These are phyloP conservation scores for Gallinago undulata DNA, from an alignment of 2,113 vertebrate species.

Conservation along the genomic window DNA sequence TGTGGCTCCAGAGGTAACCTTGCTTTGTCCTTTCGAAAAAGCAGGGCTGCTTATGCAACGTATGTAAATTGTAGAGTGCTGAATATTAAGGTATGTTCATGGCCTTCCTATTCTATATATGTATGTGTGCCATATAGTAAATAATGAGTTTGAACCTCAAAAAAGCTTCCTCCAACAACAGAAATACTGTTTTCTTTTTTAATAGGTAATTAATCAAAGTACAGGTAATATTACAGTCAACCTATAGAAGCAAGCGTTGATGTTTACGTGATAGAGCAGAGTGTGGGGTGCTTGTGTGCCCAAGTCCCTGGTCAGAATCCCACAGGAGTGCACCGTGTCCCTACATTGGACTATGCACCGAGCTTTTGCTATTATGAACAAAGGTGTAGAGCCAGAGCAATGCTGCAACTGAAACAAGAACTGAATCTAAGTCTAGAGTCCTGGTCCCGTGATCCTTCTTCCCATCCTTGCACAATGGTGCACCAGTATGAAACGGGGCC, in stretches of 20 bases:
- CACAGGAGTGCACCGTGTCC: accelerated
- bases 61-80: not conserved
- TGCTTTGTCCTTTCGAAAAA: not conserved
- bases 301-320: accelerated
- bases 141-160: not conserved
- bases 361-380: not conserved
- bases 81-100: not conserved
- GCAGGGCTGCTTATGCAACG: accelerated
- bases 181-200: not conserved
- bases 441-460: not conserved
- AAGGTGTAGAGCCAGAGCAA: not conserved
- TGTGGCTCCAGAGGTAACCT: not conserved
- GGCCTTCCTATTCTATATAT: not conserved
- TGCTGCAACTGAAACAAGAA: not conserved
- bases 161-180: not conserved
- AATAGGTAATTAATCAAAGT: not conserved
- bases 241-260: not conserved
- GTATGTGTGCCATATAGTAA: not conserved
- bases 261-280: not conserved
- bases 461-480: not conserved
- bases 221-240: not conserved
- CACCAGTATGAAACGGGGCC: not conserved
- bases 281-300: not conserved
- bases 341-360: not conserved
- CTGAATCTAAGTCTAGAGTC: not conserved